Evolutionary conservation across 2,797 vertebrate species (phyloP).

Genomic region (Lacerta viridis): DNA sequence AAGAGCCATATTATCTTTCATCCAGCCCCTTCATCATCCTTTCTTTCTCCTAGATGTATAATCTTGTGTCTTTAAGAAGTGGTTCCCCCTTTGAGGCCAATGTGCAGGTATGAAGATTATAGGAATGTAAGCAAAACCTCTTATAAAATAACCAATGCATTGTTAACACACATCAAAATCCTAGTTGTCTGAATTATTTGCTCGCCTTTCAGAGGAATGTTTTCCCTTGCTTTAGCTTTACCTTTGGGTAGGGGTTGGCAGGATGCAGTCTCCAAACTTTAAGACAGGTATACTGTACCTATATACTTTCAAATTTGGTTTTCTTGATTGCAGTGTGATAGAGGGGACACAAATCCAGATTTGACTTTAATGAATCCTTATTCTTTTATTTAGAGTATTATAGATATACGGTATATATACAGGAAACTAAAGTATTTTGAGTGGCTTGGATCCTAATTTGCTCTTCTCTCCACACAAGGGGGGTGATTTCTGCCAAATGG

Average conservation of each 20-base stretch:
- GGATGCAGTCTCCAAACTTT: background rate
- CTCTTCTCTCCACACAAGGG: background rate
- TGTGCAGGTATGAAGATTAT: background rate
- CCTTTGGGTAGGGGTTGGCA: background rate
- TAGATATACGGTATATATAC: background rate
- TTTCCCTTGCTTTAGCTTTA: background rate
- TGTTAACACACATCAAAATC: conserved; percentile 12
- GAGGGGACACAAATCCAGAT: background rate
- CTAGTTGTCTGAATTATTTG: conserved; percentile 10
- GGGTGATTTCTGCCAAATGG: conserved; percentile 1
- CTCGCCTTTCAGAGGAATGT: background rate
- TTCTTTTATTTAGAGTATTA: background rate
- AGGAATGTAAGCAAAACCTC: conserved; percentile 30
- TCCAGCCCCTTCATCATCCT: background rate
- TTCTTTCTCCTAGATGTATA: conserved; percentile 14
- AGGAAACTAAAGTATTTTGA: conserved; percentile 14
- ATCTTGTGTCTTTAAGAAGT: background rate
- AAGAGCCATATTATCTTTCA: conserved; percentile 33
- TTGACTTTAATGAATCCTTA: background rate
- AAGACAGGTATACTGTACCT: background rate
- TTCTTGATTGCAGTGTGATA: background rate
- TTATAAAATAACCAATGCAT: conserved; percentile 16
- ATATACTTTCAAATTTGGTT: background rate
- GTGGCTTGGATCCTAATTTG: background rate
- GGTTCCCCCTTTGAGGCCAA: conserved; percentile 14